Base-by-base conservation (phyloP, 2,888 invertebrate species). In the Magallana nippona region DNA sequence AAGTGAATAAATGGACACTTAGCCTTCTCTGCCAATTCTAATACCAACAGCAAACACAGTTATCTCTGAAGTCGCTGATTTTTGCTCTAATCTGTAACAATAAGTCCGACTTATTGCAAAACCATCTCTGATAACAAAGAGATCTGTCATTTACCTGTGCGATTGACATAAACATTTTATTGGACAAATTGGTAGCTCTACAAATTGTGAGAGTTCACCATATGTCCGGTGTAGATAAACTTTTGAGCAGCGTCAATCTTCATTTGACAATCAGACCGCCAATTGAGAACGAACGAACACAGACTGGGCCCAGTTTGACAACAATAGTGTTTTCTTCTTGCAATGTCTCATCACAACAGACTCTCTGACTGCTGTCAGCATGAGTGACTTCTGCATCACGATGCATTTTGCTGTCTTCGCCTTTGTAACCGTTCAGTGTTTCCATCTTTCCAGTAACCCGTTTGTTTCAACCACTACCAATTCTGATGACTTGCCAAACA, bases 131-230 rank as follows among this genome's bases (percentile, higher is more conserved):
- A 71, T 71, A 71, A 71, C 71, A 71, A 27, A 71, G 15, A 15
- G 71, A 71, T 15, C 22, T 71, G 71, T 71, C 71, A 71, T 71
- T 32, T 71, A 71, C 71, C 71, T 71, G 71, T 32, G 27, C 22
- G 71, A 71, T 71, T 71, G 27, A 71, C 71, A 71, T 71, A 71
- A 71, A 71, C 71, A 71, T 71, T 71, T 71, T 71, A 71, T 71
- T 71, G 71, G 71, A 71, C 71, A 71, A 71, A 71, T 11, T 71
- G 27, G 71, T 71, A 71, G 71, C 15, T 3, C 71, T 13, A 71
- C 71, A 27, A 71, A 27, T 32, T 27, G 71, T 71, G 71, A 71
- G 71, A 71, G 71, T 71, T 71, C 27, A 13, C 71, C 71, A 71
- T 71, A 71, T 71, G 71, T 71, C 32, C 71, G 32, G 27, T 71